Evolutionary conservation across 2,113 vertebrate species (phyloP).

Genomic region (Zosterops borbonicus): DNA sequence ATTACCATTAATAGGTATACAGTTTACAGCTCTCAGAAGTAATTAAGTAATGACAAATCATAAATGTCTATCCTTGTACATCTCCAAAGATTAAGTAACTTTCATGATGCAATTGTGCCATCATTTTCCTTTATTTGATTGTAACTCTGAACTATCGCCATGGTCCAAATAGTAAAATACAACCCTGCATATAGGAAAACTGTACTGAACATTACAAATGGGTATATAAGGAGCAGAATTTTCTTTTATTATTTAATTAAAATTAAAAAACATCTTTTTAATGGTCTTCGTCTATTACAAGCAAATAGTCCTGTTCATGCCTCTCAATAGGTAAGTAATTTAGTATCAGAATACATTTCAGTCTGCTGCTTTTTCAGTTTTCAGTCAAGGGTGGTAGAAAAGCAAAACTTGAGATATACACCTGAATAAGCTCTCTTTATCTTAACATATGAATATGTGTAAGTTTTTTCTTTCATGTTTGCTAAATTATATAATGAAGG

Average conservation of each 20-base stretch:
- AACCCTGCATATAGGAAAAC: neutral
- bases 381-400: neutral
- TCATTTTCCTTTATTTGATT: neutral
- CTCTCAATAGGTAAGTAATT: neutral
- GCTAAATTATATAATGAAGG: neutral
- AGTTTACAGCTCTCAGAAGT: neutral
- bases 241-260: neutral
- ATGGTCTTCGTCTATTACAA: neutral
- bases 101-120: neutral
- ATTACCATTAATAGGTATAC: neutral
- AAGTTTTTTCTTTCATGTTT: neutral
- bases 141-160: neutral
- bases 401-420: neutral
- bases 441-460: neutral
- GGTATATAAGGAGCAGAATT: rapidly evolving
- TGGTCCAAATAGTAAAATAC: neutral
- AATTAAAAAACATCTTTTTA: neutral
- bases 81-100: neutral
- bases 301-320: neutral
- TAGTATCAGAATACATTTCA: neutral
- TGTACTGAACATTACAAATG: neutral
- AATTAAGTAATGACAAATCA: neutral
- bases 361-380: neutral
- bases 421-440: neutral
- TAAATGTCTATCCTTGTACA: neutral